Base-by-base conservation (phyloP, 2,888 invertebrate species). In the Gastracanthus pulcherrimus region DNA sequence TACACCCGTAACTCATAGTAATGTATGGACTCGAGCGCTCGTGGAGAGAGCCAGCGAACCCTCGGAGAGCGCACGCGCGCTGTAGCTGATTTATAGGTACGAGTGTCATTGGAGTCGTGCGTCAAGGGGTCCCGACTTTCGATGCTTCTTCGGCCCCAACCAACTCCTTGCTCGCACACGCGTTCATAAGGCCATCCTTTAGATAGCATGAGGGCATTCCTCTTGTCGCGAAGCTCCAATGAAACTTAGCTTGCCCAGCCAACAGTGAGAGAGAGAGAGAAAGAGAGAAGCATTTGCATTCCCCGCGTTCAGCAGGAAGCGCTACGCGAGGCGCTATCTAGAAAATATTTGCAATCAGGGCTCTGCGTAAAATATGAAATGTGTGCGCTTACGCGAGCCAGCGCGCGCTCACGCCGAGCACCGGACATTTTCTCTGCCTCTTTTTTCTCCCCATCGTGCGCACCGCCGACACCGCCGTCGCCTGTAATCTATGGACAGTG, bases 1-100 rank as follows among this genome's bases (percentile, higher is more conserved):
- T 89, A 89, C 88, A 89, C 88, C 88, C 90, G 90, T 90, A 89
- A 90, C 89, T 90, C 90, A 89, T 89, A 87, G 88, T 90, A 89
- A 90, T 89, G 88, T 90, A 90, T 90, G 90, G 88, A 89, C 87
- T 89, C 87, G 86, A 45, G 38, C 75, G 80, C 84, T 86, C 87
- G 86, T 87, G 83, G 86, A 86, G 86, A 87, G 85, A 85, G 78
- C 83, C 31, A 34, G 60, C 85, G 87, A 86, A 41, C 2, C 41
- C 13, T 41, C 87, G 83, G 86, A 86, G 86, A 86, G 84, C 86
- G 82, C 82, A 81, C 72, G 31, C 70, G 26, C 5, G 34, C 36
- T 2, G 2, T 11, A 11, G 34, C 87, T 90, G 90, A 90, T 90
- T 90, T 90, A 90, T 90, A 87, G 86, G 89, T 87, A 87, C 88